phyloP scores from a whole-genome alignment of 2,113 vertebrate genomes.

The Macrotis lagotis region DNA sequence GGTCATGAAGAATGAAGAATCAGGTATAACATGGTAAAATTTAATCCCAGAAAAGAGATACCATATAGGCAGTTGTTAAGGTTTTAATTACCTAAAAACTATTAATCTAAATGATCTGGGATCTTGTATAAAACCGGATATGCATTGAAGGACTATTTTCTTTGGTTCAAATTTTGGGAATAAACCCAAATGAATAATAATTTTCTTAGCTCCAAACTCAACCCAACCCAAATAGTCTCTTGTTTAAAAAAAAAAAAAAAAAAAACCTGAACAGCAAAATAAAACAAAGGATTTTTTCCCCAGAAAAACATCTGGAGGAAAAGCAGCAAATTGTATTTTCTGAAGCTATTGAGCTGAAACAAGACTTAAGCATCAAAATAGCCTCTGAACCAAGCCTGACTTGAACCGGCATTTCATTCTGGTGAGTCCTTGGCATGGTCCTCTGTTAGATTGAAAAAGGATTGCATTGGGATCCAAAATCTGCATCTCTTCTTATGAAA shows the following conservation, averaged over 20 bases:
- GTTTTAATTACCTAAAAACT: not conserved
- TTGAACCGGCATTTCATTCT: not conserved
- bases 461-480: not conserved
- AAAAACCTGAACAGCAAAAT: not conserved
- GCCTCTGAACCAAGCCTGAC: not conserved
- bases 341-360: not conserved
- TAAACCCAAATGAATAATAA: not conserved
- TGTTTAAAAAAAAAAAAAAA: not conserved
- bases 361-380: not conserved
- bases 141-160: not conserved
- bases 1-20: not conserved
- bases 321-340: not conserved
- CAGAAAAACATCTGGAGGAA: not conserved
- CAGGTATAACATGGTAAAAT: not conserved
- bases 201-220: not conserved
- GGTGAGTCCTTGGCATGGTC: not conserved
- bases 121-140: not conserved
- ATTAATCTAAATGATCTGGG: not conserved
- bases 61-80: not conserved
- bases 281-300: not conserved
- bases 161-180: not conserved
- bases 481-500: not conserved
- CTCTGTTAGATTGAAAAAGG: not conserved
- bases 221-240: conserved; percentile 16
- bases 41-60: not conserved